Evolutionary conservation across 1,140 invertebrate species (phyloP).

Genomic region (Drosophila rhopaloa): DNA sequence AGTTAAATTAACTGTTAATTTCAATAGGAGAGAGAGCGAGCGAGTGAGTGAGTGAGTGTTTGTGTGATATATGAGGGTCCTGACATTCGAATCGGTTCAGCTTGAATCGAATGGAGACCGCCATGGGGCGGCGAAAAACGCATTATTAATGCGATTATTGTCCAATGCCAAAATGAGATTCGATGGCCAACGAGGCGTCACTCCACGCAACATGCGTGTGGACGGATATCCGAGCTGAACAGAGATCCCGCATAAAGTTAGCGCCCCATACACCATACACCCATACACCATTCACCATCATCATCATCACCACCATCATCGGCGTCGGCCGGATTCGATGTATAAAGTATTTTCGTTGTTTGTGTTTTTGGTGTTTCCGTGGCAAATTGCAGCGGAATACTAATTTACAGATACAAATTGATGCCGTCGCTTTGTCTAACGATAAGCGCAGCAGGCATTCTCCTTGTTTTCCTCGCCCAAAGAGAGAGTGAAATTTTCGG

Average conservation of each 20-base stretch:
- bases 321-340: conserved; percentile 32
- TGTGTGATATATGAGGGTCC: conserved; percentile 56
- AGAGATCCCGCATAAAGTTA: conserved; percentile 63
- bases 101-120: background rate
- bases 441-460: conserved; percentile 59
- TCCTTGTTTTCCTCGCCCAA: background rate
- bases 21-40: conserved; percentile 37
- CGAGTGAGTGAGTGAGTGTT: background rate
- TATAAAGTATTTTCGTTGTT: conserved; percentile 20
- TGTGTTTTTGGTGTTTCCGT: conserved; percentile 57
- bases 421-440: conserved; percentile 63
- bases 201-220: conserved; percentile 44
- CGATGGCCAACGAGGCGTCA: conserved; percentile 52
- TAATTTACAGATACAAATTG: conserved; percentile 83
- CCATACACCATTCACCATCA: conserved; percentile 18
- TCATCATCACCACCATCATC: conserved; percentile 25
- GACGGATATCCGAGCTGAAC: conserved; percentile 18
- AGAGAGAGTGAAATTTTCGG: conserved; percentile 58
- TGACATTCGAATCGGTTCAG: conserved; percentile 15
- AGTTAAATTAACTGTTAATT: conserved; percentile 80
- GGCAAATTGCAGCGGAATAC: conserved; percentile 79
- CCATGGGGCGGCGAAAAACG: conserved; percentile 31
- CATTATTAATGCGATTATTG: conserved; percentile 77
- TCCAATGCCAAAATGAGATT: conserved; percentile 59
- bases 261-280: conserved; percentile 18